Percentiles rank a stretch among this genome's conserved stretches.
phyloP scores from a whole-genome alignment of 2,113 vertebrate genomes.

The Ptychochromis oligacanthus region DNA sequence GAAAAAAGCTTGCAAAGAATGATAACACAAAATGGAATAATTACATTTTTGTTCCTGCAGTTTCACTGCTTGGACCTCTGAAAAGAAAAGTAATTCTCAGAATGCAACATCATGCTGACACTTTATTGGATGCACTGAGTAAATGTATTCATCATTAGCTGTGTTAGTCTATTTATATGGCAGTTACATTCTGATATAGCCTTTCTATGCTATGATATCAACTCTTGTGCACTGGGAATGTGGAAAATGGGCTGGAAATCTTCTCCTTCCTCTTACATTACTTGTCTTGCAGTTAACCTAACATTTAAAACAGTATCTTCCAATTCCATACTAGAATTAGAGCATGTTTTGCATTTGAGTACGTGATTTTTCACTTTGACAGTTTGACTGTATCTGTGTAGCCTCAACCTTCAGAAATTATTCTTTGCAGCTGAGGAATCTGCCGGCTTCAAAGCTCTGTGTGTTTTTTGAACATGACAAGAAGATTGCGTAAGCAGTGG shows the following conservation, averaged over 20 bases:
- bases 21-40: background rate
- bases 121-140: background rate
- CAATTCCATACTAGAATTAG: background rate
- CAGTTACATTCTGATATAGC: background rate
- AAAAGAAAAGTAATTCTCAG: background rate
- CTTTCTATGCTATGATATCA: background rate
- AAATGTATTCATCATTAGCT: background rate
- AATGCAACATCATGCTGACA: background rate
- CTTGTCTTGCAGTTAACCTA: background rate
- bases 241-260: background rate
- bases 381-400: background rate
- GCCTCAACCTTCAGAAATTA: background rate
- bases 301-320: background rate
- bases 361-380: background rate
- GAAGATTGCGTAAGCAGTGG: background rate
- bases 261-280: background rate
- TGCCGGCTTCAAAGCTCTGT: background rate
- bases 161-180: background rate
- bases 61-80: background rate
- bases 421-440: background rate
- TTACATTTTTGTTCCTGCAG: background rate
- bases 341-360: background rate
- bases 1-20: no score
- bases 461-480: background rate
- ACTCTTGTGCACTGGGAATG: background rate